Percentiles rank a stretch among this genome's conserved stretches.
phyloP scores from a whole-genome alignment of 2,888 invertebrate species.

The Gymnoscelis rufifasciata region DNA sequence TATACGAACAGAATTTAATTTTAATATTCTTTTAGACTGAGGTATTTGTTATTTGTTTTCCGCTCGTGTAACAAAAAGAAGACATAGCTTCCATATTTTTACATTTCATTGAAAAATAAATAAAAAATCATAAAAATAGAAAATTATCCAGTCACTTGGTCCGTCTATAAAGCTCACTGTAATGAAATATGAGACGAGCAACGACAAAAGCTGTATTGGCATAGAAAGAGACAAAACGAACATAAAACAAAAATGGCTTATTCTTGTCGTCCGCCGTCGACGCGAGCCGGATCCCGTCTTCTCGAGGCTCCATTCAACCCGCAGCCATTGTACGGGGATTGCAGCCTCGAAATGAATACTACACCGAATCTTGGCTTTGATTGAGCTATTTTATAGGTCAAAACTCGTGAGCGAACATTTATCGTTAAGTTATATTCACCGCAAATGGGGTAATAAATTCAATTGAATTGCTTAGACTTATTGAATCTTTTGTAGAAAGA shows the following conservation, averaged over 20 bases:
- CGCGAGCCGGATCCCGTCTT: slow-evolving; percentile 29
- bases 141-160: not conserved
- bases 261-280: slow-evolving; percentile 32
- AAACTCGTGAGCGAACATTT: slow-evolving; percentile 17
- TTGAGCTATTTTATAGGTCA: slow-evolving; percentile 28
- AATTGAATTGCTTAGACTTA: slow-evolving; percentile 10
- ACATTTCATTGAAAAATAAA: too few relatives aligned
- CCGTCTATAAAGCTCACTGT: slow-evolving; percentile 46
- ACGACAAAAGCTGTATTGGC: slow-evolving; percentile 56
- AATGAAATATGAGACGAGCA: slow-evolving; percentile 58
- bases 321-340: slow-evolving; percentile 31
- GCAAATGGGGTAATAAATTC: slow-evolving; percentile 13
- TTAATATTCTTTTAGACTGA: too few relatives aligned
- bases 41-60: too few relatives aligned
- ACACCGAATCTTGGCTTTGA: slow-evolving; percentile 29
- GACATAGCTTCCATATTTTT: too few relatives aligned
- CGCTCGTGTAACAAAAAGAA: too few relatives aligned
- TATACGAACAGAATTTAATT: too few relatives aligned
- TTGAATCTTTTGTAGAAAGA: slow-evolving; percentile 12
- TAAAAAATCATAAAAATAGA: not conserved
- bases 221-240: slow-evolving; percentile 49
- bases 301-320: slow-evolving; percentile 36
- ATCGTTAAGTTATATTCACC: slow-evolving; percentile 15
- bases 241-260: slow-evolving; percentile 60
- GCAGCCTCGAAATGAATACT: slow-evolving; percentile 27